Base-by-base conservation (phyloP, 2,113 vertebrate species). In the Heterotilapia buettikoferi region DNA sequence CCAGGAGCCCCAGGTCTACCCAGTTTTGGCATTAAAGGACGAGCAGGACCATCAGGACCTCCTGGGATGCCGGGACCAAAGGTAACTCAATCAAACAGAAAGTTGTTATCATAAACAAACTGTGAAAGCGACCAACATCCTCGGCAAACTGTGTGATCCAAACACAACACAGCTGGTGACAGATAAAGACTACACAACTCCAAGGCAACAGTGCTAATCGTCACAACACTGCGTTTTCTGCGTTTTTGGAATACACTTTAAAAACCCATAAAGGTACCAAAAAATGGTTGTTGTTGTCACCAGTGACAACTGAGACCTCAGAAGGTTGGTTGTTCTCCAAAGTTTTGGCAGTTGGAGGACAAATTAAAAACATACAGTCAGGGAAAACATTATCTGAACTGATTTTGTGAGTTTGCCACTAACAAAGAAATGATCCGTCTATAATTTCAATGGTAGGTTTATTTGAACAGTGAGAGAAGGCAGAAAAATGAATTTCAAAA, bases 11-110 rank as follows among this genome's bases (percentile, higher is more conserved):
- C 82, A 53, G 96, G 96, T 36, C 14, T 18, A 43, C 53, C 92
- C 40, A 90, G 90, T 52, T 84, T 87, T 82, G 97, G 97, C 6
- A 84, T 89, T 26, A 92, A 93, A 71, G 96, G 96, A 19, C 88
- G 92, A 31, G 92, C 90, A 0, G 96, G 96, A 19, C 95, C 95
- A 2, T 92, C 90, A 1, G 97, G 97, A 12, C 88, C 91, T n/a
- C 95, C 95, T 19, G 97, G 96, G 56, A 88, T 86, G 36, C 92
- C 93, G 1, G 97, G 97, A 2, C 26, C 61, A 7, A 96, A 96
- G 96, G 97, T 97, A 82, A 56, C 2, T 29, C 13, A 19, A 16
- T 29, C 13, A 47, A 18, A 21, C 63, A 68, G 9, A 36, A 68
- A 38, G 9, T 3, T 11, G 9, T n/a, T 66, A n/a, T 16, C 57